A percentile compares a stretch with the other conserved stretches of the same genome.
Conservation (phyloP, 2,113 vertebrate genomes). For the Acanthisitta chloris region DNA sequence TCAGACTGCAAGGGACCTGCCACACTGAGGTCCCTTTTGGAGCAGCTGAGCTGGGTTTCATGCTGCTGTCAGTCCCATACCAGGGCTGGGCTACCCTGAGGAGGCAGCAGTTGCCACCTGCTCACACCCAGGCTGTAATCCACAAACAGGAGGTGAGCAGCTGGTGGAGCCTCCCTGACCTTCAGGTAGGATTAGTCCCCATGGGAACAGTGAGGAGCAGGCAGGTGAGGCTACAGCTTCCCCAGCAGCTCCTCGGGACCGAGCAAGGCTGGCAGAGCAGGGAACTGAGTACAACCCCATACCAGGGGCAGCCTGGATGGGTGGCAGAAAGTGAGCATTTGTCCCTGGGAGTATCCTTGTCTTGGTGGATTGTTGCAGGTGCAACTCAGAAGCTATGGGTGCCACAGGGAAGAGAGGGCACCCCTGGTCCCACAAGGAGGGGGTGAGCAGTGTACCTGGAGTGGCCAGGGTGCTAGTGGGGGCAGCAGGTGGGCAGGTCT, state of each 20-base stretch:
- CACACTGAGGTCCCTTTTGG: not conserved
- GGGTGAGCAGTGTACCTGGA: fast-evolving
- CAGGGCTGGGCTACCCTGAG: not conserved
- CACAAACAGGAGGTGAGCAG: conserved; percentile 59
- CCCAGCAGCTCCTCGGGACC: not conserved
- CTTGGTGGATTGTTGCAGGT: not conserved
- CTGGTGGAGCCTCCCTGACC: conserved; percentile 65
- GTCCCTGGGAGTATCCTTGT: not conserved
- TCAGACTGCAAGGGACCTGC: not conserved
- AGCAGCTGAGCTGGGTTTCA: not conserved
- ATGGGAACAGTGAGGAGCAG: conserved; percentile 67
- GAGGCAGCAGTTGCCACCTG: not conserved
- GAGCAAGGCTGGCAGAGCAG: not conserved
- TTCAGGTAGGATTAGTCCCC: conserved; percentile 78
- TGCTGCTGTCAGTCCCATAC: fast-evolving
- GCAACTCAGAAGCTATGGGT: not conserved
- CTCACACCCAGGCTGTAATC: conserved; percentile 69
- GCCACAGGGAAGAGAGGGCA: not conserved
- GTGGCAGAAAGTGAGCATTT: not conserved
- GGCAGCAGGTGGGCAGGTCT: not conserved
- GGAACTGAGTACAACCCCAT: not conserved
- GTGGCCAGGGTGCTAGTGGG: not conserved
- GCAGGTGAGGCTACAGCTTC: not conserved
- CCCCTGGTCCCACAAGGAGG: fast-evolving
- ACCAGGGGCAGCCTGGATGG: fast-evolving